Percentiles rank a stretch among this genome's conserved stretches.
Conservation (phyloP, 2,113 vertebrate genomes). For the Corythaeola cristata region DNA sequence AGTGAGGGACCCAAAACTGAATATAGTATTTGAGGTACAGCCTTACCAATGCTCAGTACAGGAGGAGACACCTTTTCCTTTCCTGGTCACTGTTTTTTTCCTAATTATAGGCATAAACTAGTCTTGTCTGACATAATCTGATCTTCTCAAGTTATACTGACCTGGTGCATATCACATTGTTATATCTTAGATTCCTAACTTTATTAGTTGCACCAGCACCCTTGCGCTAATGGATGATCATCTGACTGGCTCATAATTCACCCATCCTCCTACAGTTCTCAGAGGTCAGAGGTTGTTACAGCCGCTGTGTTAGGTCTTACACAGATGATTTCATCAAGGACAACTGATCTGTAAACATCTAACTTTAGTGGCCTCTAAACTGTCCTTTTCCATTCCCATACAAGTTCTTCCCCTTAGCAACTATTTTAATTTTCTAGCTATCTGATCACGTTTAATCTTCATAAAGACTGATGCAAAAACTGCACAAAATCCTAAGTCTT, state of each 20-base stretch:
- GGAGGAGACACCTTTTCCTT: not conserved
- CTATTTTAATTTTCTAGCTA: not conserved
- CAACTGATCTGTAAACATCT: not conserved
- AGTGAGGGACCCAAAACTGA: too few species aligned
- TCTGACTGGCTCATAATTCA: not conserved
- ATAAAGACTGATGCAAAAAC: not conserved
- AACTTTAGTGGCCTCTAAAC: not conserved
- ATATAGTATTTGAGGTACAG: too few species aligned
- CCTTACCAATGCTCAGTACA: too few species aligned
- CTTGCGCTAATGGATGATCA: not conserved
- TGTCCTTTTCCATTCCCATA: not conserved
- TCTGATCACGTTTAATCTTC: not conserved
- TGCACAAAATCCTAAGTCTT: not conserved
- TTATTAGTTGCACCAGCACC: not conserved
- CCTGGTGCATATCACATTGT: not conserved
- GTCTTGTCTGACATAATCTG: not conserved
- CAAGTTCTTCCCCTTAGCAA: not conserved
- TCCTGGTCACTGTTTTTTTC: not conserved
- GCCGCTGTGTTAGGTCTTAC: not conserved
- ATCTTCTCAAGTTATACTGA: not conserved
- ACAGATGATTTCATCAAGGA: not conserved
- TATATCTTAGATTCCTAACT: not conserved
- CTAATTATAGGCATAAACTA: not conserved
- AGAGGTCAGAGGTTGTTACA: not conserved
- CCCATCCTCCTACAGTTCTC: not conserved